phyloP scores from a whole-genome alignment of 2,888 invertebrate genomes.

The Tenthredo livida region DNA sequence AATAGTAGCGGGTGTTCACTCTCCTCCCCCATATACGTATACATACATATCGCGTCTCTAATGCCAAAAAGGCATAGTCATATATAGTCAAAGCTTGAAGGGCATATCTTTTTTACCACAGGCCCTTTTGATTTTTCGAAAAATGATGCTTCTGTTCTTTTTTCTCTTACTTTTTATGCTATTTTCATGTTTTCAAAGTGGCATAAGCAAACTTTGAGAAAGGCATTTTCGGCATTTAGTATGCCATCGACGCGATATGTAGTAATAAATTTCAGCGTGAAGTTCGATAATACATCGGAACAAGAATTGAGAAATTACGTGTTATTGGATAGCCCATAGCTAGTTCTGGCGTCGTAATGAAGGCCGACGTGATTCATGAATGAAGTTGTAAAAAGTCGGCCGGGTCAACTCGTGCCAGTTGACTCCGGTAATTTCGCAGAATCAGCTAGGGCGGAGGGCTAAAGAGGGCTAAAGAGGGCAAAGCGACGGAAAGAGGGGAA shows the following conservation, averaged over 20 bases:
- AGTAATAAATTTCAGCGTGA: background rate
- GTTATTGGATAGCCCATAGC: conserved; percentile 18
- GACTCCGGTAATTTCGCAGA: conserved; percentile 43
- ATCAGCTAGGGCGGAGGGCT: conserved; percentile 27
- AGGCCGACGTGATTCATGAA: conserved; percentile 20
- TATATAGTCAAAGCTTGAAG: too few species aligned
- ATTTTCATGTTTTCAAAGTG: too few species aligned
- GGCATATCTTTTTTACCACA: too few species aligned
- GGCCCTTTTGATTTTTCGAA: too few species aligned
- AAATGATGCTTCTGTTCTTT: too few species aligned
- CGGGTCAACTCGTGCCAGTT: conserved; percentile 40
- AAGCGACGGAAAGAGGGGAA: background rate
- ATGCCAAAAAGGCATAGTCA: too few species aligned
- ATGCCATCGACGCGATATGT: background rate
- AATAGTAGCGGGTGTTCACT: too few species aligned
- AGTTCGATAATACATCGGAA: background rate
- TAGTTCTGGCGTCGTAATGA: background rate
- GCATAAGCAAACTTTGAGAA: too few species aligned
- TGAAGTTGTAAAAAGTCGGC: conserved; percentile 42
- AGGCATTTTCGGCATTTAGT: too few species aligned
- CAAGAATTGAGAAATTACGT: background rate
- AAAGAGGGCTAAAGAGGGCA: background rate
- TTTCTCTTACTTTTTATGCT: too few species aligned
- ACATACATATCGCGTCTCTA: too few species aligned
- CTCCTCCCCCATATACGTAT: too few species aligned